Conservation (phyloP, 2,113 vertebrate genomes). For the Psilopsiagon aurifrons region DNA sequence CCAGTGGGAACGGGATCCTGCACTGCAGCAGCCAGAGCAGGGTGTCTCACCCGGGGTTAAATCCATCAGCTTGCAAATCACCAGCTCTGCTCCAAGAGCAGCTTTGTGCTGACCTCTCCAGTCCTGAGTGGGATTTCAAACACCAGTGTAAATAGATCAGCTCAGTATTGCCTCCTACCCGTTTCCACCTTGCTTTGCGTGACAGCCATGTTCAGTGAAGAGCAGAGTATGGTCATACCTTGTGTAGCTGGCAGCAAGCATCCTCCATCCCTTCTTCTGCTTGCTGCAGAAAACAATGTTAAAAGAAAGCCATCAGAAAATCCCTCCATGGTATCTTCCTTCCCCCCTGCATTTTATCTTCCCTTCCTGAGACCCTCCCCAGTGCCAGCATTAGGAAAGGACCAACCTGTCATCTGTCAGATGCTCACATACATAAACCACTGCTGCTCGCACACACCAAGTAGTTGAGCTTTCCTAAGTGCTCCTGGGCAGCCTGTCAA, state of each 20-base stretch:
- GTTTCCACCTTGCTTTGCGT: background rate
- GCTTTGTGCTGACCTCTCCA: background rate
- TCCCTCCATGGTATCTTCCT: fast-evolving
- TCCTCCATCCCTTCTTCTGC: background rate
- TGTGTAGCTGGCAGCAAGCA: fast-evolving
- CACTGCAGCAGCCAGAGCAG: background rate
- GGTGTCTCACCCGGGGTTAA: background rate
- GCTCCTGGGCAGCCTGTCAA: conserved; percentile 70
- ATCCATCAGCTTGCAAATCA: fast-evolving
- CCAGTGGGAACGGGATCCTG: background rate
- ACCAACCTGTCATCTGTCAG: background rate
- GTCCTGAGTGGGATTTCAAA: background rate
- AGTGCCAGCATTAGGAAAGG: background rate
- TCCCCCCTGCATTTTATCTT: background rate
- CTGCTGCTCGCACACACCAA: background rate
- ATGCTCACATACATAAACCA: background rate
- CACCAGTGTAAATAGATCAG: background rate
- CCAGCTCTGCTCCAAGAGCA: background rate
- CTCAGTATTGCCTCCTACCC: background rate
- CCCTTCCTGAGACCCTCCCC: background rate
- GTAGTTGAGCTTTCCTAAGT: conserved; percentile 30
- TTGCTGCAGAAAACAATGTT: background rate
- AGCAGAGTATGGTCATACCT: background rate
- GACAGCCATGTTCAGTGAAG: background rate
- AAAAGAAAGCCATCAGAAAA: background rate